Conservation (phyloP, 2,797 vertebrate genomes). For the Melanotaenia boesemani region DNA sequence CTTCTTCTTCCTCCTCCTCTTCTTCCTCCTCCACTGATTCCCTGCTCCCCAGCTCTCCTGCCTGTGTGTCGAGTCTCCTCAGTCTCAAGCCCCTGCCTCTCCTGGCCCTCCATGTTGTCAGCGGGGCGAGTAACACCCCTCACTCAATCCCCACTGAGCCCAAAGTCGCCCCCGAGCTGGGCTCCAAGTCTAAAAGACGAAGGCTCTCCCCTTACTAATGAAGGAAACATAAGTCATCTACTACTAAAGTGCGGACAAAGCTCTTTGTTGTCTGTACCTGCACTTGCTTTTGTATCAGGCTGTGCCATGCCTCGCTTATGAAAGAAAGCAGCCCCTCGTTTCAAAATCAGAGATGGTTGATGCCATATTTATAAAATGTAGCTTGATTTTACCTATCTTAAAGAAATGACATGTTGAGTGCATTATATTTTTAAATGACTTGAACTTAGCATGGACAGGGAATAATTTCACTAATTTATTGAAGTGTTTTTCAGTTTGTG, state of each 20-base stretch:
- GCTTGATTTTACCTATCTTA: constrained; percentile 61
- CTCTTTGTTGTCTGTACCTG: constrained; percentile 66
- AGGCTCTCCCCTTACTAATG: constrained; percentile 93
- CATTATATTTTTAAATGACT: constrained; percentile 74
- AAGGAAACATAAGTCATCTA: constrained; percentile 74
- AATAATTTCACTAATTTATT: constrained; percentile 58
- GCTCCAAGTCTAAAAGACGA: constrained; percentile 92
- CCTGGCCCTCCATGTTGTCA: constrained; percentile 97
- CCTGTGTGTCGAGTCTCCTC: constrained; percentile 97
- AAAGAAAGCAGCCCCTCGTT: constrained; percentile 52
- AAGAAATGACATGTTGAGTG: constrained; percentile 79
- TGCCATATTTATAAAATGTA: constrained; percentile 73
- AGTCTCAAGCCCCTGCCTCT: constrained; percentile 98
- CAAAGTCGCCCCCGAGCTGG: constrained; percentile 86
- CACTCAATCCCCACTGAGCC: constrained; percentile 79
- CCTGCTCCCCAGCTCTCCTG: constrained; percentile 92
- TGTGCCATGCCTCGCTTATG: constrained; percentile 67
- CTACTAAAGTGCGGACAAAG: constrained; percentile 65
- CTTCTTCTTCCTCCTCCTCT: constrained; percentile 88
- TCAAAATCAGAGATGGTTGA: constrained; percentile 59
- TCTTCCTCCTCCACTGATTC: constrained; percentile 91
- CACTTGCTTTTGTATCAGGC: constrained; percentile 77
- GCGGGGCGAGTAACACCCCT: constrained; percentile 77
- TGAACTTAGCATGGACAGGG: constrained; percentile 70
- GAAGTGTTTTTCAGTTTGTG: constrained; percentile 68